These are phyloP conservation scores for Epizoanthus scotinus DNA, from an alignment of 92 coral and sea anemone species.

Conservation along the genomic window DNA sequence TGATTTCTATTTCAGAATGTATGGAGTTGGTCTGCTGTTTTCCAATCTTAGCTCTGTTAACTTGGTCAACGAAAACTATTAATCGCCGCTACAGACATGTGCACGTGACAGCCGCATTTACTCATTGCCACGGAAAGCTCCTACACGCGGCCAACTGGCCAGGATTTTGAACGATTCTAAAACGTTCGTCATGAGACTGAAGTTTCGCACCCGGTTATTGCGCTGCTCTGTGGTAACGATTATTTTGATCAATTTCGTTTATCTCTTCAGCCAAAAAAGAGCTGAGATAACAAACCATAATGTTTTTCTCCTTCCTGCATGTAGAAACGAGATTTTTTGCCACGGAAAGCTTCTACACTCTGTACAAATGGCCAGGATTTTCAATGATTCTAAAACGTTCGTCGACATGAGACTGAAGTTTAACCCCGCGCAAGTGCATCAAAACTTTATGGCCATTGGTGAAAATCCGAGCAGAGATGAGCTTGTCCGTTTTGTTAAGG, in stretches of 20 bases:
- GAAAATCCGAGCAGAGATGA: conserved; percentile 43
- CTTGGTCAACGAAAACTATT: no score
- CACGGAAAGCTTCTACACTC: conserved; percentile 73
- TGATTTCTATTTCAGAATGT: no score
- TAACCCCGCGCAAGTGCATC: conserved; percentile 45
- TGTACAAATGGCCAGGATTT: conserved; percentile 86
- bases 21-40: no score
- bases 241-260: no score
- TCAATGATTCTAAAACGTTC: conserved; percentile 90
- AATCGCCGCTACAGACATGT: no score
- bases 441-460: conserved; percentile 64
- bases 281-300: background rate
- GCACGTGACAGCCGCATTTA: no score
- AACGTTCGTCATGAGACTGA: conserved; percentile 87
- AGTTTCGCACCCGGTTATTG: no score
- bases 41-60: no score
- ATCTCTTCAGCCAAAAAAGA: no score
- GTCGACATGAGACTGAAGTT: conserved; percentile 86
- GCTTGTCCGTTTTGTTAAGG: conserved; percentile 63
- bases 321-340: conserved; percentile 74
- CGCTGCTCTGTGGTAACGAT: no score
- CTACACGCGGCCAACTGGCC: conserved; percentile 86
- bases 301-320: conserved; percentile 38
- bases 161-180: conserved; percentile 90
- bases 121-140: conserved; percentile 78